phyloP scores from a whole-genome alignment of 2,888 invertebrate genomes.

The Dendrolimus houi region DNA sequence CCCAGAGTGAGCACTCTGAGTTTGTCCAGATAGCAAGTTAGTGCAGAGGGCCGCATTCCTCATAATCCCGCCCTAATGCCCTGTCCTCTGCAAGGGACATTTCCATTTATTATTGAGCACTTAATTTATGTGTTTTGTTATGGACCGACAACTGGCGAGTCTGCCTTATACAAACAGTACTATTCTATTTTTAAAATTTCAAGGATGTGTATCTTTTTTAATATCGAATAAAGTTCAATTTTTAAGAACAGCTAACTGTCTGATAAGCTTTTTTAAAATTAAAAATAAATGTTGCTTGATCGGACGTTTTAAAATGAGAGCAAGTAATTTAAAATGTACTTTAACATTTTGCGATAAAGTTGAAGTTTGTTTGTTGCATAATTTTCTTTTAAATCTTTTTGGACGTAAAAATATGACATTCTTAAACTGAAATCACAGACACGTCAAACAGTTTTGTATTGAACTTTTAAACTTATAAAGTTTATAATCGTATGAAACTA shows the following conservation, averaged over 20 bases:
- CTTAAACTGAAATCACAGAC: constrained; percentile 26
- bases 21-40: constrained; percentile 33
- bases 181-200: constrained; percentile 9
- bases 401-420: background rate
- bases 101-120: constrained; percentile 78
- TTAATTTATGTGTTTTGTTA: constrained; percentile 78
- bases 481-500: constrained; percentile 11
- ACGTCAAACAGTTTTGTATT: constrained; percentile 7
- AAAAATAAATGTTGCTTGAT: background rate
- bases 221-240: constrained; percentile 12
- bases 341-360: background rate
- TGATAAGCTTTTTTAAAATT: constrained; percentile 20
- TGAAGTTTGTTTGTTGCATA: background rate
- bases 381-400: constrained; percentile 30
- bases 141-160: constrained; percentile 66
- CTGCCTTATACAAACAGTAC: constrained; percentile 29
- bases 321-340: background rate
- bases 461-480: constrained; percentile 3
- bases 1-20: constrained; percentile 11
- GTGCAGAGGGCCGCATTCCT: constrained; percentile 48
- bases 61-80: constrained; percentile 75
- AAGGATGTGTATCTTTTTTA: constrained; percentile 18
- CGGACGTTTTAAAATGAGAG: background rate
- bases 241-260: constrained; percentile 6
- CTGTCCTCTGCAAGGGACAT: constrained; percentile 76